Base-by-base conservation (phyloP, 2,888 invertebrate genomes). In the Lithosia quadra region DNA sequence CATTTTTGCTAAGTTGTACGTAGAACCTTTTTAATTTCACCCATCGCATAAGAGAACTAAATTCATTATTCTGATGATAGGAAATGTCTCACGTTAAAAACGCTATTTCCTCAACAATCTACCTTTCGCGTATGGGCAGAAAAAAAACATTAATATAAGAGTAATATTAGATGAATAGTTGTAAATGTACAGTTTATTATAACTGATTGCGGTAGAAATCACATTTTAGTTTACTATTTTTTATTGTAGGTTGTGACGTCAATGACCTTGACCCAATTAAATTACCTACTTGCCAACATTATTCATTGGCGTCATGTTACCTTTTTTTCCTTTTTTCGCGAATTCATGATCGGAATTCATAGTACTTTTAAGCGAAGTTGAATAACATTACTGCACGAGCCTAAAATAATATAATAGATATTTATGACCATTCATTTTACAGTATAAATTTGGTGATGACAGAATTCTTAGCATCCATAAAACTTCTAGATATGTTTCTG, bases 371-470 rank as follows among this genome's bases (percentile, higher is more conserved):
- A 39, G 39, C 15, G 15, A 4, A 34, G 4, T 34, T 1, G 3
- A 34, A 8, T 9, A 9, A 9, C 10, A 34, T 34, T 34, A 10
- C 9, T 7, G 9, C 8, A 8, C 10, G 1, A 15, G 49, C 4
- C 15, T 39, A 15, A 60, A 39, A 60, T 36, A 18, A 36, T 7
- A 28, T 18, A 28, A 0, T 62, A 33, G 49, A 1, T n/a, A n/a
- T n/a, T 33, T 7, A 24, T 56, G 13, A 15, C 18, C 10, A n/a
- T 67, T 62, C 43, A 55, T 67, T 70, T 79, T 70, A 22, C 86
- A 90, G 91, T 58, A 80, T 86, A 66, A 91, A 90, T 75, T 77
- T 91, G 69, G 75, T 89, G 64, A 63, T 89, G 43, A 88, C 89
- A 5, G 91, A 91, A 82, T 55, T 86, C 64, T 70, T 87, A 58